Evolutionary conservation across 2,797 vertebrate species (phyloP).

Genomic region (Pipistrellus nathusii): DNA sequence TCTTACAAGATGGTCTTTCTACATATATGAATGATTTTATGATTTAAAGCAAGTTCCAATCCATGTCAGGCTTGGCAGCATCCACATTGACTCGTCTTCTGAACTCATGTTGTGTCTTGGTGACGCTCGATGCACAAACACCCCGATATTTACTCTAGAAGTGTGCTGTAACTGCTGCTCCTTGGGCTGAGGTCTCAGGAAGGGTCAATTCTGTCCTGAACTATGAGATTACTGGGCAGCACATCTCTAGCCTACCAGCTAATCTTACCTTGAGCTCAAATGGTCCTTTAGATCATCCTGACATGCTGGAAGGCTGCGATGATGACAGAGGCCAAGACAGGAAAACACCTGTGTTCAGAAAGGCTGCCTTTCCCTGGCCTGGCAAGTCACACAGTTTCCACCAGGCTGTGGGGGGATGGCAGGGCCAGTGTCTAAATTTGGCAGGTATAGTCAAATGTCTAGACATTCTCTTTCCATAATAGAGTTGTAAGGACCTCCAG

Average conservation of each 20-base stretch:
- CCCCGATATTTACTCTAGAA: not conserved
- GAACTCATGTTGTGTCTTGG: not conserved
- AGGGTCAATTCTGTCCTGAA: conserved; percentile 61
- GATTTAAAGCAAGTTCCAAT: not conserved
- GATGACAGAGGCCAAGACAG: conserved; percentile 54
- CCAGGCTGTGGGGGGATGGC: not conserved
- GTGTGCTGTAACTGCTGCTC: not conserved
- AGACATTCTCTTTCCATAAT: not conserved
- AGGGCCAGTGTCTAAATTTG: not conserved
- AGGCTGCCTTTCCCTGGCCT: not conserved
- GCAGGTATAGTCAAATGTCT: not conserved
- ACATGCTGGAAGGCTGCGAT: conserved; percentile 49
- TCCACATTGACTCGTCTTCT: not conserved
- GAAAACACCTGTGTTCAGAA: conserved; percentile 46
- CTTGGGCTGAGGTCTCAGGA: not conserved
- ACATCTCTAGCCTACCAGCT: conserved; percentile 58
- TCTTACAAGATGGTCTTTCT: not conserved
- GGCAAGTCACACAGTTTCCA: not conserved
- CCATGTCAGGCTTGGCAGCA: rapidly evolving
- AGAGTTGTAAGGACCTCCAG: not conserved
- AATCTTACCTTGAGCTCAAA: conserved; percentile 75
- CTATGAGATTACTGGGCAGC: conserved; percentile 40
- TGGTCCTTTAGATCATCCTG: conserved; percentile 75
- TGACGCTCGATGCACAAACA: not conserved
- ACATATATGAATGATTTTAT: not conserved